phyloP scores from a whole-genome alignment of 1,140 invertebrate species.

The Lepidurus couesii region DNA sequence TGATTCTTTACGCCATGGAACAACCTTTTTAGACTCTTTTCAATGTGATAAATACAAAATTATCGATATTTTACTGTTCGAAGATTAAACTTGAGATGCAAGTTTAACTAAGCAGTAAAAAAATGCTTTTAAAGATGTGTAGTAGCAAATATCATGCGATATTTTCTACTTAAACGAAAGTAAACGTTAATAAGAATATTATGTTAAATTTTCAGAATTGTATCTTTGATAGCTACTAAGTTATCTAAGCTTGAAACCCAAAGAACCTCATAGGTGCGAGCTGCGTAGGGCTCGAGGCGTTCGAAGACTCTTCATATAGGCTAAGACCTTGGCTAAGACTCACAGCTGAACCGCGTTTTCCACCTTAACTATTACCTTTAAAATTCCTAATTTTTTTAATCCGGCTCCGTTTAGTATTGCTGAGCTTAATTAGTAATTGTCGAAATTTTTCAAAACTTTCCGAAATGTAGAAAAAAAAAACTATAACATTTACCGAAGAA shows the following conservation, averaged over 20 bases:
- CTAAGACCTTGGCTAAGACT: background rate
- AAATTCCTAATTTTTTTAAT: background rate
- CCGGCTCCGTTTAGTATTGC: background rate
- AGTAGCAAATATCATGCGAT: too few species aligned
- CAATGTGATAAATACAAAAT: too few species aligned
- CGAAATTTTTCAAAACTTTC: too few species aligned
- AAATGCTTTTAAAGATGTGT: too few species aligned
- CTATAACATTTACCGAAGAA: background rate
- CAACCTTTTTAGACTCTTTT: too few species aligned
- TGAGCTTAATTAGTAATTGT: background rate
- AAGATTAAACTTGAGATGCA: too few species aligned
- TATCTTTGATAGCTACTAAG: background rate
- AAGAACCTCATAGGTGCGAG: background rate
- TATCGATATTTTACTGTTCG: too few species aligned
- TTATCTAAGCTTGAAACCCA: background rate
- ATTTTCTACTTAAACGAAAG: background rate
- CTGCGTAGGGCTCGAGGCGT: background rate
- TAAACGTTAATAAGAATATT: background rate
- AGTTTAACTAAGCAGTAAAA: too few species aligned
- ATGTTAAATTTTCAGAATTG: background rate
- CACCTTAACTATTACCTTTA: background rate
- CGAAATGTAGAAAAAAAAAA: too few species aligned
- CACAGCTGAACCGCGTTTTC: background rate
- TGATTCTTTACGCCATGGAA: too few species aligned
- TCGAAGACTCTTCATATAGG: background rate